Base-by-base conservation (phyloP, 2,113 vertebrate genomes). In the Chionis minor region DNA sequence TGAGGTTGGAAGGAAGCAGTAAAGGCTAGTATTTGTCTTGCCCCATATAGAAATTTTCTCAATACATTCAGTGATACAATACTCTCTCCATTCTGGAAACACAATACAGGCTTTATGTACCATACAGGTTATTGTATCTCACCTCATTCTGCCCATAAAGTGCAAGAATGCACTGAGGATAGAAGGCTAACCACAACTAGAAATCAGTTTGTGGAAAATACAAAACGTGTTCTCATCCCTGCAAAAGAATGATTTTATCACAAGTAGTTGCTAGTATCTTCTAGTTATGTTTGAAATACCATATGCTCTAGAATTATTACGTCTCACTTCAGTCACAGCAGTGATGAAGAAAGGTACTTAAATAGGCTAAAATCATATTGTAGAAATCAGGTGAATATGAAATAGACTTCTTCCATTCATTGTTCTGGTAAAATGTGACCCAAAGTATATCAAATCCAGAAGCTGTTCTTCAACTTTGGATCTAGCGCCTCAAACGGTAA, bases 361-460 rank as follows among this genome's bases (percentile, higher is more conserved):
- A 98, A 95, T 92, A 92, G 67, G 47, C 66, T 95, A 75, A 59
- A 71, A 87, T 52, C 55, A 89, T 96, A 82, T 62, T 51, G 81
- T 86, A 97, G 95, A 97, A 96, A 65, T 85, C 62, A 95, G 66
- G 79, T 94, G 91, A 59, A 92, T 94, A 97, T 18, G 63, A 96
- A 98, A 96, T 26, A 97, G 94, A 92, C 55, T 94, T 92, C 40
- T 86, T 45, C 35, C 70, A 84, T 80, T 71, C 44, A 45, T 59
- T 80, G 20, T 96, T 97, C 86, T 72, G 65, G 55, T 85, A 95
- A 97, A 86, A 97, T n/a, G 63, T 40, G 78, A 93, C 69, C 63
- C 61, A 91, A 96, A 96, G 83, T 44, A 96, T 86, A 96, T 88
- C 79, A 91, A 97, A 97, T 70, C 19, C 86, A 85, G n/a, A 63